Evolutionary conservation across 1,140 invertebrate genomes (phyloP), one percentile per base, ranked within the genome.

Genomic region (Coelopa frigida): DNA sequence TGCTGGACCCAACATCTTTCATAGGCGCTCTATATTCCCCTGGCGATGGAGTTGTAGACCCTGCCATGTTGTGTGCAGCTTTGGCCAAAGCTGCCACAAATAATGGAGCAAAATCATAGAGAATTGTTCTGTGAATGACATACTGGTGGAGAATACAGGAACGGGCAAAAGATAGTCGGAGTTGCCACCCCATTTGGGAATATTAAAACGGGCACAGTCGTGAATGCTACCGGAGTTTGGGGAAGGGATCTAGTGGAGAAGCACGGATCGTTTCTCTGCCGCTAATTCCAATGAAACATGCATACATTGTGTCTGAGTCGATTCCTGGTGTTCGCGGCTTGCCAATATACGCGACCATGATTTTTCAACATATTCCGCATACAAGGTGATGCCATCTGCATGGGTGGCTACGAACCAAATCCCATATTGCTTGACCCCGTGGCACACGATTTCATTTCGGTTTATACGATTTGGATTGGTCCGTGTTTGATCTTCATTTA

Each of bases 371-470:
- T 93, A 92, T 81, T 92, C 44, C 78, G 85, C 51, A 77, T 89
- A 1, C 87, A 91, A 54, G 89, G 88, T 5, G 86, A 89, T 52
- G 77, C 82, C 1, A 76, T 93, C 8, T 78, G 77, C 48, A 77
- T 93, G 50, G 90, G 89, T n/a, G 89, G 89, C 15, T 94, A 93
- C 58, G 90, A 94, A 70, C 65, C 71, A 0, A 89, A 93, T 70
- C 90, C 89, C 1, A 80, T 84, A 44, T 75, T 92, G 48, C 69
- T 90, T 21, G n/a, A n/a, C n/a, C 85, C 88, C 74, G 76, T 88
- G 18, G 75, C 81, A 3, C 77, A 80, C 46, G 80, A 89, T 55
- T 87, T 50, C 74, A 83, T 38, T 94, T 93, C 57, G 76, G 82
- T 22, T 71, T 93, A 1, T 94, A 87, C 59, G 89, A 94, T 45